Evolutionary conservation across 2,888 invertebrate species (phyloP).

Genomic region (Perizoma flavofasciatum): DNA sequence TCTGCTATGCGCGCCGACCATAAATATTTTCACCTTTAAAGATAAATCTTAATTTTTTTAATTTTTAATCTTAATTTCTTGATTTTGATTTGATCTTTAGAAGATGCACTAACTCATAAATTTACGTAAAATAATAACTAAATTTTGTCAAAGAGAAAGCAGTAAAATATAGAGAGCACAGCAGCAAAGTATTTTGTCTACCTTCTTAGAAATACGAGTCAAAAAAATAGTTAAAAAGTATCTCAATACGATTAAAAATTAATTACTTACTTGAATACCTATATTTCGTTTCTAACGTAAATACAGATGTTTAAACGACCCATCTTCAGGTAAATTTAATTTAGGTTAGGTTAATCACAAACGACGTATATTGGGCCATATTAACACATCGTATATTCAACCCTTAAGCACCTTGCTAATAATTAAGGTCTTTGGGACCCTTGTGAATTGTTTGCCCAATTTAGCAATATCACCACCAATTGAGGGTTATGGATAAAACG

Average conservation of each 20-base stretch:
- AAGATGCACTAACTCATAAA: no score
- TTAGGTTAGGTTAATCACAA: conserved; percentile 70
- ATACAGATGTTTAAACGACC: conserved; percentile 48
- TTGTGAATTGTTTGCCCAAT: conserved; percentile 66
- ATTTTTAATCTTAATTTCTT: no score
- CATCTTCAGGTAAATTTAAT: conserved; percentile 77
- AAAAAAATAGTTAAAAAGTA: no score
- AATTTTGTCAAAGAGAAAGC: no score
- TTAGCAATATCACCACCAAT: conserved; percentile 65
- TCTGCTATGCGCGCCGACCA: conserved; percentile 76
- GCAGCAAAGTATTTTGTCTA: no score
- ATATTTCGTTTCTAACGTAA: conserved; percentile 10
- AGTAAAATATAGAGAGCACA: no score
- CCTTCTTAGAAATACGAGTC: no score
- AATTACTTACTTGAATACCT: conserved; percentile 6
- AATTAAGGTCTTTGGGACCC: conserved; percentile 73
- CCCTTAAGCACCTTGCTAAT: conserved; percentile 80
- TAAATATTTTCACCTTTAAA: conserved; percentile 3
- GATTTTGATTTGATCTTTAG: no score
- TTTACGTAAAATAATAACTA: no score
- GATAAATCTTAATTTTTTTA: no score
- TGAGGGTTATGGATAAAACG: conserved; percentile 55
- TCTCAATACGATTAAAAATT: no score
- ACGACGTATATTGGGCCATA: conserved; percentile 70
- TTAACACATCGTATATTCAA: conserved; percentile 81